phyloP scores from a whole-genome alignment of 2,113 vertebrate genomes.

The Amazona guildingii region DNA sequence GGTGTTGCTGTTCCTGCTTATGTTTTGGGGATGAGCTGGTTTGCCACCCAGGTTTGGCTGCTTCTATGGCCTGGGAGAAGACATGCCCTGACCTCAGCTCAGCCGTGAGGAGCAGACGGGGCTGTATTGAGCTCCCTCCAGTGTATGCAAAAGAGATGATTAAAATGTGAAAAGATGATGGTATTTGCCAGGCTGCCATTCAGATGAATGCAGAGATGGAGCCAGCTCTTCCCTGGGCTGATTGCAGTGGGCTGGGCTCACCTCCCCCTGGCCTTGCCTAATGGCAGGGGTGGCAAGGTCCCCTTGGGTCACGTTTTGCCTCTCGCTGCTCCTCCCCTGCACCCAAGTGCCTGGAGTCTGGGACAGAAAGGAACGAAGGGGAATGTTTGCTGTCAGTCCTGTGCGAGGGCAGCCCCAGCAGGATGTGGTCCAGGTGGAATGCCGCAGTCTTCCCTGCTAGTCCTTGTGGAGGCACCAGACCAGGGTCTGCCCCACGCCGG shows the following conservation, averaged over 20 bases:
- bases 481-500: conserved; percentile 93
- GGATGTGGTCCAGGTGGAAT: rapidly evolving
- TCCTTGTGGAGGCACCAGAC: conserved; percentile 98
- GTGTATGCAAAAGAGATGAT: neutral
- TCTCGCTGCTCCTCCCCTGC: rapidly evolving
- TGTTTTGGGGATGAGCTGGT: neutral
- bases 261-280: neutral
- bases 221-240: neutral
- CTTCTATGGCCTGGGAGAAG: neutral
- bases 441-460: neutral
- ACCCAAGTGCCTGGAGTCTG: neutral
- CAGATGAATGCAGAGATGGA: neutral
- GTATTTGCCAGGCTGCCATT: neutral
- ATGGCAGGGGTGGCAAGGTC: neutral
- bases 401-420: neutral
- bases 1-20: neutral
- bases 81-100: neutral
- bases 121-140: neutral
- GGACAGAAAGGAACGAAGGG: neutral
- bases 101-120: neutral
- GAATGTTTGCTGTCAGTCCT: neutral
- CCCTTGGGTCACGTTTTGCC: neutral
- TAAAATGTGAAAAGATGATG: neutral
- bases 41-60: rapidly evolving
- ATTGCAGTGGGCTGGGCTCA: neutral